Evolutionary conservation across 2,113 vertebrate species (phyloP).

Genomic region (Morone chrysops): DNA sequence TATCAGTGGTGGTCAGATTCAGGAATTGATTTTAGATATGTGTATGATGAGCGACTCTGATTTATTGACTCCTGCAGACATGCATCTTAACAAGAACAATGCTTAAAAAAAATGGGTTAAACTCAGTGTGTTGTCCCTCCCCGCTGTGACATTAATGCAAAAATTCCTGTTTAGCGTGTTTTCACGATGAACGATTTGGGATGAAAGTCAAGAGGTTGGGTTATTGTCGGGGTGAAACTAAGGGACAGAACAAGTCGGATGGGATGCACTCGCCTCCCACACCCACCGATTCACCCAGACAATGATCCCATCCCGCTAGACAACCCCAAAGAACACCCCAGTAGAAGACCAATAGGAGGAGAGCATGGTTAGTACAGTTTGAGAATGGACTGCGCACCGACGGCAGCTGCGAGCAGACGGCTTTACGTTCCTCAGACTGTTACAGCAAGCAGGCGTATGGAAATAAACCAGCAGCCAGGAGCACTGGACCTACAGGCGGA

Average conservation of each 20-base stretch:
- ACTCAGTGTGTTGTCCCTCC: background rate
- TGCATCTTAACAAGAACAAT: background rate
- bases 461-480: slow-evolving; percentile 8
- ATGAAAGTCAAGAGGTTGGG: background rate
- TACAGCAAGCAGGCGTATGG: slow-evolving; percentile 2
- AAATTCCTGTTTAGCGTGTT: background rate
- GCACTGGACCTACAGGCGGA: background rate
- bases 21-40: slow-evolving; percentile 15
- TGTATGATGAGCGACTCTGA: background rate
- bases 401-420: slow-evolving; percentile 45
- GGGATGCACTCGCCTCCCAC: background rate
- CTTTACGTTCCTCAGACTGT: slow-evolving; percentile 15
- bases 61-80: background rate
- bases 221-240: background rate
- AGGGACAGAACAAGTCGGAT: background rate
- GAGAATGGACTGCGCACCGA: slow-evolving; percentile 21
- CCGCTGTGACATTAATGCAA: background rate
- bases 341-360: background rate
- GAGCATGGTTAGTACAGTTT: slow-evolving; percentile 2
- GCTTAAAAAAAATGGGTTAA: background rate
- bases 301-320: background rate
- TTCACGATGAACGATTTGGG: background rate
- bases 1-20: slow-evolving; percentile 24
- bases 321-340: slow-evolving; percentile 2
- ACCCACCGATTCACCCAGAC: background rate